phyloP scores from a whole-genome alignment of 2,888 invertebrate species.

The Apoda limacodes region DNA sequence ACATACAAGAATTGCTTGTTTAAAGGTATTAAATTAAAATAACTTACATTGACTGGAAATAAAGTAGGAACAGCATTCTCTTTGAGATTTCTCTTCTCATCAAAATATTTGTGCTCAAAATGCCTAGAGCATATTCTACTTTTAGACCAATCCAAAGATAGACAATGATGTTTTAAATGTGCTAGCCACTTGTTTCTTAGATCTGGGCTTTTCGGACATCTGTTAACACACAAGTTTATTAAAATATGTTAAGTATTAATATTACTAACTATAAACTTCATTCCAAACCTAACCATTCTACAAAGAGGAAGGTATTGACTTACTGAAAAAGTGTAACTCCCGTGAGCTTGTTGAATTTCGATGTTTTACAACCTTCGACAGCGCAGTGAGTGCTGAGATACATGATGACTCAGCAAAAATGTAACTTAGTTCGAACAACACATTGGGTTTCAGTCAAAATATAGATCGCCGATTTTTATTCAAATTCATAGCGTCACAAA shows the following conservation, averaged over 20 bases:
- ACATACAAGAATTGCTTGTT: too few relatives aligned
- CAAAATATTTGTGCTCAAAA: slow-evolving; percentile 49
- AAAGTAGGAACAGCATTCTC: slow-evolving; percentile 48
- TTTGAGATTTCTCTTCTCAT: slow-evolving; percentile 38
- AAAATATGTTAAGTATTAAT: too few relatives aligned
- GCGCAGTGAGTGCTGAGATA: slow-evolving; percentile 38
- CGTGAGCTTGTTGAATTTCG: slow-evolving; percentile 38
- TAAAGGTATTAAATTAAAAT: too few relatives aligned
- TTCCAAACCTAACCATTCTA: too few relatives aligned
- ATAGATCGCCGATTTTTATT: too few relatives aligned
- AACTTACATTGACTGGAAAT: slow-evolving; percentile 25
- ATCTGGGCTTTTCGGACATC: slow-evolving; percentile 39
- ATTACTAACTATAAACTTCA: too few relatives aligned
- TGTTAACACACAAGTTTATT: slow-evolving; percentile 22
- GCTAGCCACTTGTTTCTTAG: slow-evolving; percentile 50
- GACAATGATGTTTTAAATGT: slow-evolving; percentile 41
- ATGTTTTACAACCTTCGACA: slow-evolving; percentile 43
- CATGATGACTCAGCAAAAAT: slow-evolving; percentile 23
- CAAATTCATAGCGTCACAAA: too few relatives aligned
- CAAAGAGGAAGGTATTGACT: too few relatives aligned
- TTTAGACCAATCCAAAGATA: slow-evolving; percentile 41
- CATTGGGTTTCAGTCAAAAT: too few relatives aligned
- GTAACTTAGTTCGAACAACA: too few relatives aligned
- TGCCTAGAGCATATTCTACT: slow-evolving; percentile 54
- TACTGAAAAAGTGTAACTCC: slow-evolving; percentile 44